Percentiles rank a stretch among this genome's conserved stretches.
Conservation (phyloP, 2,797 vertebrate genomes). For the Botia almorhae region DNA sequence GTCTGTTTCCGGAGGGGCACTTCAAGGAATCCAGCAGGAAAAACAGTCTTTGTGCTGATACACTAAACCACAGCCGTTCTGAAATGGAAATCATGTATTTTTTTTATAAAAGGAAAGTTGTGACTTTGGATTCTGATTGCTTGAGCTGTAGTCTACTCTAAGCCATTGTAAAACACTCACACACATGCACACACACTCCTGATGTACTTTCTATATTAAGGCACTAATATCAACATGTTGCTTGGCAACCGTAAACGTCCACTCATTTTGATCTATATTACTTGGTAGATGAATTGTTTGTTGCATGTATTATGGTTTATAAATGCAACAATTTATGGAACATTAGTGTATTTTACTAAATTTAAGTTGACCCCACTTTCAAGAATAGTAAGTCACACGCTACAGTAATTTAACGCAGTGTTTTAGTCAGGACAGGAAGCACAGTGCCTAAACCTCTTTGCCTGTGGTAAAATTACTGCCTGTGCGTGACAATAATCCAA, state of each 20-base stretch:
- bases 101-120: neutral
- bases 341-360: no score
- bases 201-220: neutral
- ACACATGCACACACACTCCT: neutral
- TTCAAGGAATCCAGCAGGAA: slow-evolving; percentile 47
- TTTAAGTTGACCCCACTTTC: no score
- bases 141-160: neutral
- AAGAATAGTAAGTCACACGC: no score
- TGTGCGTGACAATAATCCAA: no score
- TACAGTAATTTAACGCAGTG: no score
- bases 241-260: neutral
- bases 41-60: slow-evolving; percentile 2
- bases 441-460: no score
- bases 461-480: no score
- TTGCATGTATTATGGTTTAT: no score
- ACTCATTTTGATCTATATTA: neutral
- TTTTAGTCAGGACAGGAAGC: no score
- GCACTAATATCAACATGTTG: neutral
- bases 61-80: neutral
- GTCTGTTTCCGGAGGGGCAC: slow-evolving; percentile 61
- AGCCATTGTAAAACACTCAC: neutral
- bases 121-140: neutral
- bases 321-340: no score
- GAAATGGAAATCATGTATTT: neutral
- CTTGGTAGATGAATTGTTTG: no score